Base-by-base conservation (phyloP, 2,888 invertebrate genomes). In the Drosophila nigricruria region DNA sequence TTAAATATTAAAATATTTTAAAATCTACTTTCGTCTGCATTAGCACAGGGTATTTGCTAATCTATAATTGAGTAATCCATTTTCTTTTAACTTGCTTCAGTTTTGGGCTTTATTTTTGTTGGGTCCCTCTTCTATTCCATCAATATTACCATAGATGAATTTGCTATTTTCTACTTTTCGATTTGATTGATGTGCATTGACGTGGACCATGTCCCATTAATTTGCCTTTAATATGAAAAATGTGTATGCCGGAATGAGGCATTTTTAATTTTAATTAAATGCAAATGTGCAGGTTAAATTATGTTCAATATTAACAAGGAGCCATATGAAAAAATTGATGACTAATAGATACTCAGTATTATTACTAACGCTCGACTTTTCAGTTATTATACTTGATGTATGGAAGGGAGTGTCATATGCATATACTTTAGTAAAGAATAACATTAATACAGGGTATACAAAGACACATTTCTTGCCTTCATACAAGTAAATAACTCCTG, bases 171-270 rank as follows among this genome's bases (percentile, higher is more conserved):
- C 42, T 68, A 64, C 72, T 60, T 50, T 57, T 43, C n/a, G 54
- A 71, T 67, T 73, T 84, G 89, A 84, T 84, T 89, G 86, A 84
- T 89, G 88, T 64, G 47, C 61, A 77, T 82, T 79, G 77, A 88
- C 77, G 69, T 74, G 65, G 63, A 60, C 69, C 70, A 72, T 76
- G 83, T 66, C 79, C 67, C 85, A 87, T 87, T 89, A 89, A 83
- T 57, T 83, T 63, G 9, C 27, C 45, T 66, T 83, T 45, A 70
- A 81, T 72, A 69, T 38, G 6, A 45, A 49, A 71, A 70, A 65
- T 60, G 47, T 77, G 70, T 49, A 64, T 40, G 45, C 47, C 40
- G 68, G 64, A 83, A 63, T 40, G 30, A 32, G 54, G 64, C 59
- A 70, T 45, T 49, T 66, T 65, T 38, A 65, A 70, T 64, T 73